These are phyloP conservation scores for Halocaridina rubra DNA, from an alignment of 2,888 invertebrate genomes.

Conservation along the genomic window DNA sequence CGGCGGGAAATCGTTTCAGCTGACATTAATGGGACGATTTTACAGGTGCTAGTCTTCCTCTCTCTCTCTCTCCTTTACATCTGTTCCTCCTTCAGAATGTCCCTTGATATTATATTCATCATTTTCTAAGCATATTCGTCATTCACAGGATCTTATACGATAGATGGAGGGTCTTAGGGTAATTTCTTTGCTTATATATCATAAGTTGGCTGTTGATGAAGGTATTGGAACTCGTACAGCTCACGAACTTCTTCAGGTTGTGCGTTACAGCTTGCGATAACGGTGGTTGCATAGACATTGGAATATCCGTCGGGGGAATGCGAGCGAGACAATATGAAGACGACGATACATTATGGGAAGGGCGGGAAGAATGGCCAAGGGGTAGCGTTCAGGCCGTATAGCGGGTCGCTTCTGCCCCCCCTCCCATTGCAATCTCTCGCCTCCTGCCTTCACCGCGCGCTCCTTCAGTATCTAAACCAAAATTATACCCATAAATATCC, in stretches of 20 bases:
- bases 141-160: background rate
- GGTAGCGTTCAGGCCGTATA: constrained; percentile 53
- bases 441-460: constrained; percentile 49
- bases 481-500: too few species aligned
- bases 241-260: too few species aligned
- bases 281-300: background rate
- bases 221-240: background rate
- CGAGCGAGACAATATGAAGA: constrained; percentile 55
- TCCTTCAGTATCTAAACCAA: too few species aligned
- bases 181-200: background rate
- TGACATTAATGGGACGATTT: too few species aligned
- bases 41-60: too few species aligned
- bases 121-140: background rate
- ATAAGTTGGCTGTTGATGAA: background rate
- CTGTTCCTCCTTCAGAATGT: too few species aligned
- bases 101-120: background rate
- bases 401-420: constrained; percentile 49
- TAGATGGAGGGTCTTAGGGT: background rate
- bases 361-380: constrained; percentile 18
- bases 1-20: too few species aligned
- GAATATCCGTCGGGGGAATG: background rate
- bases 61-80: too few species aligned
- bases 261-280: background rate
- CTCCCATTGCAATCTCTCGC: constrained; percentile 48
- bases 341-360: constrained; percentile 54